Evolutionary conservation across 2,888 invertebrate species (phyloP), one percentile per base, ranked within the genome.

Genomic region (Acanthococcus lagerstroemiae): DNA sequence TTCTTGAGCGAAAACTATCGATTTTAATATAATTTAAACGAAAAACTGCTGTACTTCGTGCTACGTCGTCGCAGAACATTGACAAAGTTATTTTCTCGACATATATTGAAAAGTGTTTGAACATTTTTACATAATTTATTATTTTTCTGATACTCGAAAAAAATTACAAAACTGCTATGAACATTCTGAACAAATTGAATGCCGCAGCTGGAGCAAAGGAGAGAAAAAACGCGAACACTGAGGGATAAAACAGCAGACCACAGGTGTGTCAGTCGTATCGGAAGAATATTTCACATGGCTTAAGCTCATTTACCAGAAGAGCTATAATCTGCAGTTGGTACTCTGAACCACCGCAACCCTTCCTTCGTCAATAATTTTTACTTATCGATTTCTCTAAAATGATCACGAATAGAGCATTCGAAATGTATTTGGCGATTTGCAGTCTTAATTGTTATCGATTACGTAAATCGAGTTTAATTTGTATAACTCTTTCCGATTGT

Each of bases 261-360:
- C 46, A 45, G 46, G 46, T 45, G 46, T 45, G 46, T 45, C 46
- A 45, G 46, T 45, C 46, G 46, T 45, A 45, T 45, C 19, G 46
- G 46, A 45, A 45, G 46, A 45, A 45, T 45, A 45, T 45, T 45
- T 45, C 46, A 45, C 46, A 45, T 19, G 46, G 46, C 46, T 45
- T 45, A 45, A 45, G 46, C 46, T 45, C 46, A 45, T 45, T 45
- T 45, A 45, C 46, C 46, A 45, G 46, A 45, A 45, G 46, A 45
- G 46, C 46, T 45, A 45, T 45, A 45, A 45, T 45, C 46, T 45
- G 46, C 46, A 45, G 46, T 45, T 45, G 46, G 46, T 45, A 45
- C 19, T 45, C 46, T 45, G 19, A 4, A 37, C 5, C 15, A 45
- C 15, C 46, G 4, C 46, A 45, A 45, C 46, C 46, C 46, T 45